These are phyloP conservation scores for Ceratosolen solmsi DNA, from an alignment of 1,140 invertebrate species.

Conservation along the genomic window DNA sequence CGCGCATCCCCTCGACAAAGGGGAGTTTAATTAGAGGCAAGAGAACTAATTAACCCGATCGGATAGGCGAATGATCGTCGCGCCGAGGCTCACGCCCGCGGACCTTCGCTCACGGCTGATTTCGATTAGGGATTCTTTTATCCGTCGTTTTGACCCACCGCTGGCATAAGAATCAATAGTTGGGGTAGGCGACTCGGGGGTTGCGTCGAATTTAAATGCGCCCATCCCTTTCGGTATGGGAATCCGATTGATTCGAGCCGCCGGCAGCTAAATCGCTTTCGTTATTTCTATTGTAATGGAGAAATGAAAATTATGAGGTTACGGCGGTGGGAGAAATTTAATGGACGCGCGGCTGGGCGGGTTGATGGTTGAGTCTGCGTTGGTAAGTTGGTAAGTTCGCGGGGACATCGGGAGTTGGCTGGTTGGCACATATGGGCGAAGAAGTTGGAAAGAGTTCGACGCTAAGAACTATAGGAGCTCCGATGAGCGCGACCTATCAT, in stretches of 20 bases:
- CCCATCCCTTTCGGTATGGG: background rate
- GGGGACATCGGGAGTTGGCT: background rate
- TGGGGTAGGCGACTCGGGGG: background rate
- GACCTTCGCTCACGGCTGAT: background rate
- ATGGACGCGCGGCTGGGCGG: background rate
- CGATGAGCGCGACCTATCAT: background rate
- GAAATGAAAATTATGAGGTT: slow-evolving; percentile 20
- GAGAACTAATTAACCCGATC: slow-evolving; percentile 63
- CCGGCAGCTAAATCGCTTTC: background rate
- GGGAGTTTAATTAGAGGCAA: slow-evolving; percentile 70
- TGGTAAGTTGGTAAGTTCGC: background rate
- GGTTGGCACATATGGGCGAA: background rate
- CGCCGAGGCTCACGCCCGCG: slow-evolving; percentile 42
- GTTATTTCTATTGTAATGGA: background rate
- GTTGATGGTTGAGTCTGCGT: too few species aligned
- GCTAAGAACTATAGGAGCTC: background rate
- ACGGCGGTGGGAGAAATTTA: background rate
- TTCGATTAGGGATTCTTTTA: slow-evolving; percentile 36
- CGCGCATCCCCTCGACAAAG: slow-evolving; percentile 55
- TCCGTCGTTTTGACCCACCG: background rate
- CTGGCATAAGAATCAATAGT: slow-evolving; percentile 34
- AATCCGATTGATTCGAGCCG: background rate
- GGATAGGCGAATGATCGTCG: slow-evolving; percentile 55
- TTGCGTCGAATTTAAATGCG: background rate
- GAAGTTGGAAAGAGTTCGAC: background rate